phyloP scores from a whole-genome alignment of 1,140 invertebrate genomes.

The Sinonovacula constricta region DNA sequence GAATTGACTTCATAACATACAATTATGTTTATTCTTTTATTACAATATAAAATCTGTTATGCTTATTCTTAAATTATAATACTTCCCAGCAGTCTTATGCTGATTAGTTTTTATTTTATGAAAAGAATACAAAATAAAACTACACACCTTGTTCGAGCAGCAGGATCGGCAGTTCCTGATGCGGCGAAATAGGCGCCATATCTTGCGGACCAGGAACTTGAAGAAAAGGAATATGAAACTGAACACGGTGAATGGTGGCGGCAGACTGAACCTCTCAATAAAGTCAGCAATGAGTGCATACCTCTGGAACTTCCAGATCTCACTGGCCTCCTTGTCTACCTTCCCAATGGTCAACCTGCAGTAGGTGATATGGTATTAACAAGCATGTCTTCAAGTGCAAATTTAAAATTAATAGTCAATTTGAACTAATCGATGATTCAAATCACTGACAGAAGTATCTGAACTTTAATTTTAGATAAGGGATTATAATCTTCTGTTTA shows the following conservation, averaged over 20 bases:
- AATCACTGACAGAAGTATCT: too few species aligned
- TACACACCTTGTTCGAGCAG: slow-evolving; percentile 35
- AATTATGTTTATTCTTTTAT: too few species aligned
- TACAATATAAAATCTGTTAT: too few species aligned
- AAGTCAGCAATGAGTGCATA: slow-evolving; percentile 80
- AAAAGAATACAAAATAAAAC: too few species aligned
- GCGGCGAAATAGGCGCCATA: slow-evolving; percentile 32
- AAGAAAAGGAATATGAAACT: slow-evolving; percentile 66
- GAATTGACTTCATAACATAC: too few species aligned
- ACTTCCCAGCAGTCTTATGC: too few species aligned
- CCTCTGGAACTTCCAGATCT: slow-evolving; percentile 80
- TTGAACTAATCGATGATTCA: too few species aligned
- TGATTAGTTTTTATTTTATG: too few species aligned
- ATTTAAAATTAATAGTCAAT: too few species aligned
- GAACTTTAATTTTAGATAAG: too few species aligned
- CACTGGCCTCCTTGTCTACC: slow-evolving; percentile 74
- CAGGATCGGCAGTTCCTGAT: slow-evolving; percentile 14
- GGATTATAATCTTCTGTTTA: too few species aligned
- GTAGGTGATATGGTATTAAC: slow-evolving; percentile 2
- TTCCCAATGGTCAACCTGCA: slow-evolving; percentile 75
- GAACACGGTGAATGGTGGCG: slow-evolving; percentile 74
- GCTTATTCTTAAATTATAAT: too few species aligned
- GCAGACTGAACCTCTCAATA: slow-evolving; percentile 73
- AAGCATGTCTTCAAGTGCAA: neutral
- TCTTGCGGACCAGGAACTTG: slow-evolving; percentile 47